Evolutionary conservation across 2,797 vertebrate genomes (phyloP).

Genomic region (Sandelia bainsii): DNA sequence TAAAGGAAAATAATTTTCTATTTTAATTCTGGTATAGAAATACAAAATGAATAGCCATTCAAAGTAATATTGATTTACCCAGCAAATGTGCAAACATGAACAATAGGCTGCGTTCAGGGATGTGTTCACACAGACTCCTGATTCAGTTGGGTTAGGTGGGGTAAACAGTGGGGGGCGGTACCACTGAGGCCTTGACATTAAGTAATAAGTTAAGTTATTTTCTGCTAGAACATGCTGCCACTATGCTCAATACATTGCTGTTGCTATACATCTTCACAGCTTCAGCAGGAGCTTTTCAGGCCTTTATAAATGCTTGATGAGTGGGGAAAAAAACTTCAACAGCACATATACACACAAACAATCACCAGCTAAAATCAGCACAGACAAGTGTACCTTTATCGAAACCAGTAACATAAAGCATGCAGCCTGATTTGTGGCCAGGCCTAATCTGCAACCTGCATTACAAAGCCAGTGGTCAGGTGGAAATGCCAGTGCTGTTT

Average conservation of each 20-base stretch:
- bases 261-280: slow-evolving; percentile 57
- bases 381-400: slow-evolving; percentile 12
- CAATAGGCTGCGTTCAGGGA: background rate
- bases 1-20: too few species aligned
- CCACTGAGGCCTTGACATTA: slow-evolving; percentile 37
- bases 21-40: too few species aligned
- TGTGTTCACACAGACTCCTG: background rate
- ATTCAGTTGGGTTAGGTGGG: background rate
- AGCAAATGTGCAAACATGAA: background rate
- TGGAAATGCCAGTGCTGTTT: slow-evolving; percentile 56
- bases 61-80: background rate
- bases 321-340: background rate
- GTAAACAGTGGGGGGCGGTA: background rate
- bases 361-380: slow-evolving; percentile 7
- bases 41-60: background rate
- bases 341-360: background rate
- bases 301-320: slow-evolving; percentile 79
- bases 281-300: slow-evolving; percentile 66
- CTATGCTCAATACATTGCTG: slow-evolving; percentile 32
- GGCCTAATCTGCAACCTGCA: slow-evolving; percentile 40
- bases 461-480: slow-evolving; percentile 33
- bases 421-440: slow-evolving; percentile 17
- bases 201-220: slow-evolving; percentile 45
- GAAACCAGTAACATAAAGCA: background rate
- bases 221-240: slow-evolving; percentile 24